Evolutionary conservation across 2,888 invertebrate species (phyloP).

Genomic region (Uropetala carovei): DNA sequence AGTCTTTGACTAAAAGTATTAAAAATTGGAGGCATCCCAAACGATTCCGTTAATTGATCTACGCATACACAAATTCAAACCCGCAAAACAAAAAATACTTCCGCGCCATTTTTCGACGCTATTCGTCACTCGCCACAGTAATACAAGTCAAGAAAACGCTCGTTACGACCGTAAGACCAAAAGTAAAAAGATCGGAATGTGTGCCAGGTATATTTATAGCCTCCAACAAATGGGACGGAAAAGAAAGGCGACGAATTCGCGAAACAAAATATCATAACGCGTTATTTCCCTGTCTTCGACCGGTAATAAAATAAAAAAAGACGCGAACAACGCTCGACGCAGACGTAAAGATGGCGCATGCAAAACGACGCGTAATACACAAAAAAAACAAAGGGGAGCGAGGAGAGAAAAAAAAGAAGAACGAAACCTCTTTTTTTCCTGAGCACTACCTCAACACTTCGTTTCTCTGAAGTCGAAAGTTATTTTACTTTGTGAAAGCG

Average conservation of each 20-base stretch:
- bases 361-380: background rate
- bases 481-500: background rate
- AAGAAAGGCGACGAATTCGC: background rate
- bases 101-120: no score
- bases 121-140: no score
- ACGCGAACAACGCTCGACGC: background rate
- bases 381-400: background rate
- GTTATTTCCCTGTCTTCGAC: background rate
- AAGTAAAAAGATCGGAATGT: background rate
- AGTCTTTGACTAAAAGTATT: no score
- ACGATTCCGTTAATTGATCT: no score
- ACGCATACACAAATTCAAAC: no score
- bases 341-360: constrained; percentile 24
- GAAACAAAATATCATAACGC: background rate
- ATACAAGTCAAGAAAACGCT: no score
- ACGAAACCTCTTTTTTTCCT: background rate
- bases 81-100: no score
- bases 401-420: background rate
- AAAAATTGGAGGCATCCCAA: no score
- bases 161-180: no score
- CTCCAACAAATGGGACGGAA: background rate
- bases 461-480: constrained; percentile 24
- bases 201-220: background rate
- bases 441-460: constrained; percentile 16
- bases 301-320: background rate